Conservation (phyloP, 2,888 invertebrate species). For the Nemapogon koenigi region DNA sequence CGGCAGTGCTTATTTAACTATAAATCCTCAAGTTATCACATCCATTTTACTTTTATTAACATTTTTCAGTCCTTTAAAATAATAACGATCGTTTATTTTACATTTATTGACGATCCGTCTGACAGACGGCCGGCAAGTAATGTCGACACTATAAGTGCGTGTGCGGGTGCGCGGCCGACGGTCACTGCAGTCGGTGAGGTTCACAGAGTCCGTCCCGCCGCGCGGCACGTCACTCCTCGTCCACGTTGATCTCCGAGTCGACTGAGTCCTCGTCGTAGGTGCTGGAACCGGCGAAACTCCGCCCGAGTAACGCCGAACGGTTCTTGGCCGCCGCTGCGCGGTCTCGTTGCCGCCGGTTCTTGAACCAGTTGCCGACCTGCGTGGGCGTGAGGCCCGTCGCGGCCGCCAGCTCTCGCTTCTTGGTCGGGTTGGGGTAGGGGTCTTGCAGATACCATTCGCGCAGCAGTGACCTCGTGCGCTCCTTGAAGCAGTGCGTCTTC, state of each 20-base stretch:
- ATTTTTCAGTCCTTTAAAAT: too few relatives aligned
- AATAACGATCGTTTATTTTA: too few relatives aligned
- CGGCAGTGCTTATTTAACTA: too few relatives aligned
- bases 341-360: conserved; percentile 96
- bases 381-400: conserved; percentile 96
- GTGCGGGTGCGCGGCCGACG: too few relatives aligned
- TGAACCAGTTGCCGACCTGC: conserved; percentile 97
- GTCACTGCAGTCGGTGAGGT: too few relatives aligned
- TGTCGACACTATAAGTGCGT: too few relatives aligned
- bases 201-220: too few relatives aligned
- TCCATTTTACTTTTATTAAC: too few relatives aligned
- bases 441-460: conserved; percentile 99
- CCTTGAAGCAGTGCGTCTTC: conserved; percentile 99
- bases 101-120: too few relatives aligned
- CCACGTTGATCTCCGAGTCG: conserved; percentile 60
- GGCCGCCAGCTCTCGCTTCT: conserved; percentile 94
- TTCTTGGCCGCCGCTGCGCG: conserved; percentile 97
- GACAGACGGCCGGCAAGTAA: too few relatives aligned
- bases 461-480: conserved; percentile 91
- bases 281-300: conserved; percentile 58
- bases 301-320: conserved; percentile 74
- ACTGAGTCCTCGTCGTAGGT: conserved; percentile 60
- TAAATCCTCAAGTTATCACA: too few relatives aligned
- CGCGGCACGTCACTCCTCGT: conserved; percentile 43
- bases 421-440: conserved; percentile 96